Evolutionary conservation across 2,888 invertebrate genomes (phyloP), one percentile per base, ranked within the genome.

Genomic region (Drosophila formosana): DNA sequence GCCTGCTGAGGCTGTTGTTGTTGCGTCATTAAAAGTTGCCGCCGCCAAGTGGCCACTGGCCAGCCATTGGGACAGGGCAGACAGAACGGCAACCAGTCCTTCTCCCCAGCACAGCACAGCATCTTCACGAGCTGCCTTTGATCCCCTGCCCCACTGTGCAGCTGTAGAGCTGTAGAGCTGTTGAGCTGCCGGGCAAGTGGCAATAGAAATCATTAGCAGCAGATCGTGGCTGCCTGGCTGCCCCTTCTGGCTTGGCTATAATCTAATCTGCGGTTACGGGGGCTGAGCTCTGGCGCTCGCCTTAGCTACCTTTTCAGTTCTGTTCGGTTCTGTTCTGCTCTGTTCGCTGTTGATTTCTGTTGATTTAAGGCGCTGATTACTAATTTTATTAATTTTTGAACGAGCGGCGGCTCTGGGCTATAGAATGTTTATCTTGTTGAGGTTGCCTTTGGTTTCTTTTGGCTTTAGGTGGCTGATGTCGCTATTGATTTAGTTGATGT

Each of bases 401-500:
- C 80, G 80, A 82, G 64, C 82, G 63, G 62, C 78, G 55, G 53
- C 70, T 76, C 61, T 62, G 62, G 63, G 60, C 78, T 66, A 72
- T 80, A 65, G 49, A 68, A 74, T 63, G 58, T 62, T 65, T 58
- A 56, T 61, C 62, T 56, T 72, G 56, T 53, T 64, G 46, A 39
- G 65, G 46, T 47, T 67, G 63, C 47, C 62, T 66, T 51, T 74
- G 50, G 18, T 18, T 18, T 18, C 18, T 18, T 18, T 18, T 1
- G 39, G 75, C 68, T 77, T 82, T 77, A 68, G 75, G 68, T 68
- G 81, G 50, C 50, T 89, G 89, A 86, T 86, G 86, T 86, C 86
- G 82, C 82, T 88, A 72, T 90, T 90, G 88, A 86, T 86, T 86
- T 90, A 87, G 88, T 82, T 90, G 86, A 86, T 89, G 90, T 86